Conservation (phyloP, 2,797 vertebrate species). For the Sebastiscus tertius region DNA sequence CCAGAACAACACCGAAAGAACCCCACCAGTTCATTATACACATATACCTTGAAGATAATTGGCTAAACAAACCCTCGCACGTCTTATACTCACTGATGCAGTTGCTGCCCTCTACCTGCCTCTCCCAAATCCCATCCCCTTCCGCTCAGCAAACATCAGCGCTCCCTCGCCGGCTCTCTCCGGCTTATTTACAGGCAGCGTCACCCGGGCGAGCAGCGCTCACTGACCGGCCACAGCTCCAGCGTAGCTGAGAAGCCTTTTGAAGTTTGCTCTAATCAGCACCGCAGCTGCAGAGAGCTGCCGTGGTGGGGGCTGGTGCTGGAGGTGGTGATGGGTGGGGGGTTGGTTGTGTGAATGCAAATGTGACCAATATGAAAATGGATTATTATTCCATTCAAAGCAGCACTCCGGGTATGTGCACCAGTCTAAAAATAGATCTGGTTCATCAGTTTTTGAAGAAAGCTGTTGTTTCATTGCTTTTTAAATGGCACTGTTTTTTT, state of each 20-base stretch:
- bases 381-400: constrained; percentile 60
- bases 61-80: constrained; percentile 13
- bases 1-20: not conserved
- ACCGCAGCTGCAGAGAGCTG: constrained; percentile 47
- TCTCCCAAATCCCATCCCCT: not conserved
- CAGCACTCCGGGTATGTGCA: constrained; percentile 29
- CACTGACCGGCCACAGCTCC: constrained; percentile 50
- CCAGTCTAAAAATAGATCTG: constrained; percentile 55
- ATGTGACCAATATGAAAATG: constrained; percentile 67
- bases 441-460: constrained; percentile 29
- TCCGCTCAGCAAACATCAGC: constrained; percentile 6
- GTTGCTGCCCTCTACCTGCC: constrained; percentile 25
- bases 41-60: constrained; percentile 43
- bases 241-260: constrained; percentile 52
- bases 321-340: not conserved
- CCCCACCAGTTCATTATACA: constrained; percentile 9
- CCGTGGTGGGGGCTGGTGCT: not conserved
- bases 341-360: constrained; percentile 64
- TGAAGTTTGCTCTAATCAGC: constrained; percentile 71
- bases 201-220: constrained; percentile 19
- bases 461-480: constrained; percentile 3
- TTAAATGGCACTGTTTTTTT: not conserved
- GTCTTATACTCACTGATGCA: constrained; percentile 3
- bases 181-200: constrained; percentile 37
- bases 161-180: constrained; percentile 5